Evolutionary conservation across 2,888 invertebrate genomes (phyloP).

Genomic region (Chalcis sispes): DNA sequence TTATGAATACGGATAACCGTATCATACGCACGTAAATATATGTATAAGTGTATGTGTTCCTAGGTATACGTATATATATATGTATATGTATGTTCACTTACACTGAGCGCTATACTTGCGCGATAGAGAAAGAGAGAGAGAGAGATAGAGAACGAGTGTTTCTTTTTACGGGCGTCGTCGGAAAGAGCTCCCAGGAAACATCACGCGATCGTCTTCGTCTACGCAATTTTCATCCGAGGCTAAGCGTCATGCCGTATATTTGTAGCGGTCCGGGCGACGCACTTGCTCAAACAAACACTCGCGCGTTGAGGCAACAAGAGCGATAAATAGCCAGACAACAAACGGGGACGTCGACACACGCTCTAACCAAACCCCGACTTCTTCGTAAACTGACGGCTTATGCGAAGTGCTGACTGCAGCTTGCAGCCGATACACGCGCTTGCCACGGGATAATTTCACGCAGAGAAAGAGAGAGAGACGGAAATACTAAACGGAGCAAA

Average conservation of each 20-base stretch:
- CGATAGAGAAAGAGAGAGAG: constrained; percentile 3
- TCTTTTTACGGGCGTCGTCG: constrained; percentile 32
- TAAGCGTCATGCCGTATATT: constrained; percentile 23
- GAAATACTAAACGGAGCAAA: neutral
- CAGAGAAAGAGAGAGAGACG: constrained; percentile 20
- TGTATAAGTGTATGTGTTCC: no score
- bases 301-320: neutral
- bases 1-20: neutral
- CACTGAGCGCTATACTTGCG: neutral
- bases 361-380: constrained; percentile 39
- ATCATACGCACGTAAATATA: neutral
- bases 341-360: neutral
- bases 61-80: neutral
- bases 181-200: neutral
- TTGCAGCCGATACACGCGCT: constrained; percentile 6
- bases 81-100: neutral
- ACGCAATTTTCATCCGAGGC: constrained; percentile 29
- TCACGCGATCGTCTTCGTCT: constrained; percentile 33
- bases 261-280: neutral
- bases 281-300: neutral
- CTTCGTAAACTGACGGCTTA: constrained; percentile 20
- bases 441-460: neutral
- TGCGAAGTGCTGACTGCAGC: neutral
- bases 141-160: neutral
- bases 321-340: neutral